Evolutionary conservation across 2,797 vertebrate species (phyloP).

Genomic region (Prionace glauca): DNA sequence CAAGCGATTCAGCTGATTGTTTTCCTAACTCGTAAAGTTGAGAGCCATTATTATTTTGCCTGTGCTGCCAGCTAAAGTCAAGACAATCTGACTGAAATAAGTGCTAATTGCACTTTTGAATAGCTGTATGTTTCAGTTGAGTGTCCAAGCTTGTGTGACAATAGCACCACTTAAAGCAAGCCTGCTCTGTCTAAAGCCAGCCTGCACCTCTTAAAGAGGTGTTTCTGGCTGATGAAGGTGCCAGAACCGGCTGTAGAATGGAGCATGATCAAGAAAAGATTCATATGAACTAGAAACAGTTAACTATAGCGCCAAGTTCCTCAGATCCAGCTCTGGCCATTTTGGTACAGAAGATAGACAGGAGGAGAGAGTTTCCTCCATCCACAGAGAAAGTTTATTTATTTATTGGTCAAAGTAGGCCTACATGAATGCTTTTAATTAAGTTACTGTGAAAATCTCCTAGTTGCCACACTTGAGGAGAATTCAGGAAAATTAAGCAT

Average conservation of each 20-base stretch:
- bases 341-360: neutral
- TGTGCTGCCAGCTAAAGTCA: neutral
- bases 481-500: too few relatives aligned
- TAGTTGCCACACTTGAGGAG: too few relatives aligned
- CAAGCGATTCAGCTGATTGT: neutral
- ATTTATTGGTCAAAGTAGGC: too few relatives aligned
- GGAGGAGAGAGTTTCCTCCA: neutral
- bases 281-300: too few relatives aligned
- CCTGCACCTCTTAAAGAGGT: neutral
- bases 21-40: neutral
- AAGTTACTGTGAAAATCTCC: too few relatives aligned
- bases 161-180: neutral
- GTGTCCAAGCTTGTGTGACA: neutral
- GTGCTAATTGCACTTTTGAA: neutral
- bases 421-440: too few relatives aligned
- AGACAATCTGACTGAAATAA: conserved; percentile 8
- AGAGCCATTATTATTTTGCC: neutral
- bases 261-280: neutral
- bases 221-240: neutral
- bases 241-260: neutral
- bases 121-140: neutral
- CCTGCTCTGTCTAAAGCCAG: neutral
- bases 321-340: neutral
- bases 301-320: neutral
- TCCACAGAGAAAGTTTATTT: too few relatives aligned